Evolutionary conservation across 2,888 invertebrate genomes (phyloP), one percentile per base, ranked within the genome.

Genomic region (Macrosoma leucophasiata): DNA sequence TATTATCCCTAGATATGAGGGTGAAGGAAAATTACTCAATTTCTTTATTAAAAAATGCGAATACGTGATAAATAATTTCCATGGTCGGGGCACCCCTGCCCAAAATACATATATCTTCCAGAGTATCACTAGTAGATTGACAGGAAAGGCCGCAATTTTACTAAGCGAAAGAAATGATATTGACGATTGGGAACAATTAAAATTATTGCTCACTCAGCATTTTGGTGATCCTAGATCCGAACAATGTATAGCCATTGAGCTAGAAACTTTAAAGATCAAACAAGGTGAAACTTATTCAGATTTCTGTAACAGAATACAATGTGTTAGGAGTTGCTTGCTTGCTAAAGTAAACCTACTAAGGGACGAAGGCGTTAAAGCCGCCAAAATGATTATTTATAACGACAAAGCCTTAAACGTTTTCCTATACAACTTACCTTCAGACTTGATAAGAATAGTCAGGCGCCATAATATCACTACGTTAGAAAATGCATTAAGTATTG

Each of bases 281-380:
- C 5, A 13, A 9, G 10, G 19, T 7, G 33, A 33, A 26, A 19
- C 19, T 13, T 33, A 14, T 26, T 13, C 27, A n/a, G 27, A 33
- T 10, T 27, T 33, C 20, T 33, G 27, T 21, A 26, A 33, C 15
- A 20, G 33, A 15, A 28, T 28, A 13, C 33, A 33, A 28, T 9
- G 27, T 7, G 22, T 33, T 4, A 18, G 33, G n/a, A 27, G 14
- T 17, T 19, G 17, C 4, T 23, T 33, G 13, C 12, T 22, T 20
- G 26, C 28, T 5, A 33, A 33, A 7, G 33, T 33, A 9, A 33
- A 28, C 10, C 9, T 9, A 6, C 6, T 22, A n/a, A n/a, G 10
- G 6, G 22, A 22, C 10, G 22, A 22, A 10, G 22, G 22, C 3
- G 9, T 22, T 5, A 22, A 22, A 10, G 22, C 7, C 3, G 22